Percentiles rank a stretch among this genome's conserved stretches.
Conservation (phyloP, 2,797 vertebrate species). For the Microctenopoma stevenorrisi region DNA sequence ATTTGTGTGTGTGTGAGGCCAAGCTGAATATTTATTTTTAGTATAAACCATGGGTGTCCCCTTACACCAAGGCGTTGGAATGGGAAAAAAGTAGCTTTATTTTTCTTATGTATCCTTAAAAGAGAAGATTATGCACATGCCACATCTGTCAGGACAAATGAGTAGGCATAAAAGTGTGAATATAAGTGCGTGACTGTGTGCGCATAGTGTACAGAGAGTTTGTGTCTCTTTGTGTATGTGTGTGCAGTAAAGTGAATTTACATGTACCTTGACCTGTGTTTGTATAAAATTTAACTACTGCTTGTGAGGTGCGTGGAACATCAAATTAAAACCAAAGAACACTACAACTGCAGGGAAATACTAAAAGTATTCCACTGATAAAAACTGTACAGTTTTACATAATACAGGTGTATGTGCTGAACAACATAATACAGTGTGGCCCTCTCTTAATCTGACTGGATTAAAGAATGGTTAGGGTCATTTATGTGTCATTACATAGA, state of each 20-base stretch:
- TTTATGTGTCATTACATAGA: not conserved
- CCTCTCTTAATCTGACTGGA: not conserved
- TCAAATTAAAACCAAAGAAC: too few relatives aligned
- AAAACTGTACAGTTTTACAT: too few relatives aligned
- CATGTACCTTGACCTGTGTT: too few relatives aligned
- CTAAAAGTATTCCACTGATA: too few relatives aligned
- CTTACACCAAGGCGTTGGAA: slow-evolving; percentile 68
- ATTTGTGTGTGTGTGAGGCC: slow-evolving; percentile 23
- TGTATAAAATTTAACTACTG: too few relatives aligned
- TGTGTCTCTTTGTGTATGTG: slow-evolving; percentile 2
- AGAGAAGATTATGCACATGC: slow-evolving; percentile 61
- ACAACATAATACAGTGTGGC: too few relatives aligned
- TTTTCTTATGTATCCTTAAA: slow-evolving; percentile 74
- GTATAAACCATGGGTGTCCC: slow-evolving; percentile 50
- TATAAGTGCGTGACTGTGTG: not conserved
- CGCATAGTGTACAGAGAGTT: not conserved
- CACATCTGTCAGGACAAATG: slow-evolving; percentile 47
- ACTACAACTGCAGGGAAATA: too few relatives aligned
- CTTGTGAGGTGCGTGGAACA: too few relatives aligned
- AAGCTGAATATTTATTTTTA: slow-evolving; percentile 29
- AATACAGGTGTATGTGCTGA: too few relatives aligned
- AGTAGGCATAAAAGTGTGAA: slow-evolving; percentile 24
- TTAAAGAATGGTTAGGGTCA: not conserved
- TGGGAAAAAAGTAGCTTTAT: slow-evolving; percentile 64
- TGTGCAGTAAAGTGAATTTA: not conserved